A percentile compares a stretch with the other conserved stretches of the same genome.
phyloP scores from a whole-genome alignment of 1,140 invertebrate genomes.

The Spodoptera frugiperda region DNA sequence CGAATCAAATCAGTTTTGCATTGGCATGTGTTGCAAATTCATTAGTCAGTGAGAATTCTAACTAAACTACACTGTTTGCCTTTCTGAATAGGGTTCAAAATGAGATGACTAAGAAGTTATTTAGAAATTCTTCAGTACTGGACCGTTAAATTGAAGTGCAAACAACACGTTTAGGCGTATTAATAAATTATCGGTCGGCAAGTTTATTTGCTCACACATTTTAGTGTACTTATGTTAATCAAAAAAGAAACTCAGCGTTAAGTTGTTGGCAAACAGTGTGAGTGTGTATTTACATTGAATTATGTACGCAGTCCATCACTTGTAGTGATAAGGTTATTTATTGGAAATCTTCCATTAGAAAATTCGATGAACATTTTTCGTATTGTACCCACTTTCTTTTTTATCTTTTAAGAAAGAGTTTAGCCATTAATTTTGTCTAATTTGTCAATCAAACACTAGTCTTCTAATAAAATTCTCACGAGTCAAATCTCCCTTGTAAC shows the following conservation, averaged over 20 bases:
- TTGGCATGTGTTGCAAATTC: conserved; percentile 32
- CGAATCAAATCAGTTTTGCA: conserved; percentile 22
- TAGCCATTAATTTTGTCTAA: background rate
- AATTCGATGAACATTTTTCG: no score
- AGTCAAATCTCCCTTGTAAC: no score
- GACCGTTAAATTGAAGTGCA: conserved; percentile 58
- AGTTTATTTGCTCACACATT: conserved; percentile 68
- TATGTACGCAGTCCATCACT: conserved; percentile 29
- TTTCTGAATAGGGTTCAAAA: conserved; percentile 1
- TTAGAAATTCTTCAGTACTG: conserved; percentile 52
- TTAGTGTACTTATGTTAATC: conserved; percentile 71
- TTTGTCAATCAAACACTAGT: no score
- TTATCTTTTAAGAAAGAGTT: no score
- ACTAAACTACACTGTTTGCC: background rate
- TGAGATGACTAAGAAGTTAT: background rate
- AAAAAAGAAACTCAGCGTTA: conserved; percentile 69
- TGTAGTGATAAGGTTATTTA: conserved; percentile 24
- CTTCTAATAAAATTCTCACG: no score
- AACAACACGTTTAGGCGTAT: conserved; percentile 68
- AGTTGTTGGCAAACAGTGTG: conserved; percentile 67
- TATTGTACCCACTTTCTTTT: no score
- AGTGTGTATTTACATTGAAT: conserved; percentile 52
- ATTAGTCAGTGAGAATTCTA: background rate
- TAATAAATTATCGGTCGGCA: conserved; percentile 73
- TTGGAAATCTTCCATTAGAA: background rate